Evolutionary conservation across 2,888 invertebrate species (phyloP), one percentile per base, ranked within the genome.

Genomic region (Liposcelis brunnea): DNA sequence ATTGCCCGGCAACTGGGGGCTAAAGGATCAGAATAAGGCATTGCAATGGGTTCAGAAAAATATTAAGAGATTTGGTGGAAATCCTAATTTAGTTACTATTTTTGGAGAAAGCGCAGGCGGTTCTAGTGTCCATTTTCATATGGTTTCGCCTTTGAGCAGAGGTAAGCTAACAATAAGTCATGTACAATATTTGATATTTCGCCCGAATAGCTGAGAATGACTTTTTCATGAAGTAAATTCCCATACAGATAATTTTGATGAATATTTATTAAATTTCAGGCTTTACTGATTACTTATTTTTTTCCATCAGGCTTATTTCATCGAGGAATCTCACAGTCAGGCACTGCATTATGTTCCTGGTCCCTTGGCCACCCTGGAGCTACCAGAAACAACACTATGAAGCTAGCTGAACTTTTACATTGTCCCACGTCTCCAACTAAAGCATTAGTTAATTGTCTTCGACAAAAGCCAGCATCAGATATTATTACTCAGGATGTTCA

Each of bases 61-160:
- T 48, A 75, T 78, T 19, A 66, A 61, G 35, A 60, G 64, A 16
- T 79, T 78, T 49, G 75, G 75, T 1, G 78, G 77, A 0, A 69
- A 77, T 58, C 70, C 71, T 1, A 58, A 69, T 26, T 69, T 71
- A 5, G 75, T 78, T 0, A 77, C 77, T 0, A 63, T 78, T 42
- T 78, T 78, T 51, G 78, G 79, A 0, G 77, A 79, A 54, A 77
- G 77, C 54, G 78, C 78, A 1, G 79, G 78, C 3, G 78, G 77
- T 1, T 75, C 73, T 1, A 75, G 75, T 53, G 75, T 70, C 1
- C 75, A 77, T 38, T 77, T 71, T 49, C 77, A 78, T 50, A 77
- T 79, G 77, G 60, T 77, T 36, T 77, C 77, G 8, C 63, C 69
- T 32, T 62, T 68, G 31, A 70, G 71, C 21, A 60, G 56, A 54